Conservation (phyloP, 2,888 invertebrate species). For the Lampropteryx suffumata region DNA sequence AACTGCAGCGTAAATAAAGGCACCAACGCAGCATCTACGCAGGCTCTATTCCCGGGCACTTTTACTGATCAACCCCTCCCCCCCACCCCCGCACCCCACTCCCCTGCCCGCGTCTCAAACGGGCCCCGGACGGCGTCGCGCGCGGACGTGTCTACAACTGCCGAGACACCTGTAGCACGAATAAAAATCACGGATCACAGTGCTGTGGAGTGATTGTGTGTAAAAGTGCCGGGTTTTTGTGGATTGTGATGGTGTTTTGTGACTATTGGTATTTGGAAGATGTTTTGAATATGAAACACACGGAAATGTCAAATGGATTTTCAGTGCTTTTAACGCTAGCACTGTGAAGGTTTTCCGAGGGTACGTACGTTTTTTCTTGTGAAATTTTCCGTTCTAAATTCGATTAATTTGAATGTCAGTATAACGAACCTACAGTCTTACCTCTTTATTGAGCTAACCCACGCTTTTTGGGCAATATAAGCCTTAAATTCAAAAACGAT, state of each 20-base stretch:
- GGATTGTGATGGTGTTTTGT: constrained; percentile 8
- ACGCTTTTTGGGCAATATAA: too few species aligned
- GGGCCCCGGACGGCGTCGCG: constrained; percentile 17
- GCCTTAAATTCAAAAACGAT: too few species aligned
- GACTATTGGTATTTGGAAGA: neutral
- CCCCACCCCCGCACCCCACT: constrained; percentile 43
- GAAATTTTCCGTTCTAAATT: too few species aligned
- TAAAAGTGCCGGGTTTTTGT: constrained; percentile 5
- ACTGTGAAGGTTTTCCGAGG: too few species aligned
- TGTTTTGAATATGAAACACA: constrained; percentile 1
- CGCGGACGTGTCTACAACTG: constrained; percentile 6
- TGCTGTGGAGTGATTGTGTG: constrained; percentile 17
- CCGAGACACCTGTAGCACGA: constrained; percentile 17
- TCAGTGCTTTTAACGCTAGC: too few species aligned
- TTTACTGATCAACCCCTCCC: constrained; percentile 61
- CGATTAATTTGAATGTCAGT: too few species aligned
- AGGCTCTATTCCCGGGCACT: constrained; percentile 56
- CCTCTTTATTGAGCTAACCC: too few species aligned
- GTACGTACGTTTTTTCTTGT: too few species aligned
- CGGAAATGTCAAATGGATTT: constrained; percentile 1
- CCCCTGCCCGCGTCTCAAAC: constrained; percentile 25
- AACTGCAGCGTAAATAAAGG: constrained; percentile 21
- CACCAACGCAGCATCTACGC: constrained; percentile 34
- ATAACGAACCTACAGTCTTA: too few species aligned
- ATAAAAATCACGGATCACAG: constrained; percentile 27